Evolutionary conservation across 1,140 invertebrate species (phyloP), one percentile per base, ranked within the genome.

Genomic region (Dendrolimus kikuchii): DNA sequence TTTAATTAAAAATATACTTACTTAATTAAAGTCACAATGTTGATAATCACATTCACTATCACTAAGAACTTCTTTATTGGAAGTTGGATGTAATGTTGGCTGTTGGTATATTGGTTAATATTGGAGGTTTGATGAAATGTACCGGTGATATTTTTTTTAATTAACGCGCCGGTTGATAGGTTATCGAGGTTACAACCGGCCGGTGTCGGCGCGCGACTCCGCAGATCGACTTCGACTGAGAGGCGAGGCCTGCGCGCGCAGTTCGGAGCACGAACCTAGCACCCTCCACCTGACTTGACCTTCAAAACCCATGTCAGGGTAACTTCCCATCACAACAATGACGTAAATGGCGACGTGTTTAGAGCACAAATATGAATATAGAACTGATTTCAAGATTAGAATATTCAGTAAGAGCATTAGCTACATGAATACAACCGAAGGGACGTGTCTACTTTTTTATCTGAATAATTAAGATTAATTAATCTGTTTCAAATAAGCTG

Each of bases 171-270:
- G 45, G 52, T 50, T 43, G 42, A n/a, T 5, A 38, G 8, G n/a
- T 6, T 46, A 8, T 37, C 50, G 43, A n/a, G 55, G 41, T 48
- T 53, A 42, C 56, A 57, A 23, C 55, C 59, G 59, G 63, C 66
- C 63, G 53, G 60, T 71, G 51, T 38, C 71, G 66, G 59, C 66
- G 64, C 66, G 65, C 74, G 68, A 61, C 64, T 68, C 66, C 68
- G 58, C 65, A 63, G 68, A 82, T 86, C 78, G 82, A 86, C 82
- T 85, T 75, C 71, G 51, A 57, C 69, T 49, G 48, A 51, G 43
- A 51, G 40, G 64, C 60, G 59, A 52, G 53, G 57, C 51, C 51
- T 71, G 71, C 71, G 81, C 77, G 77, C 79, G 76, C 74, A 72
- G 54, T 58, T 40, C 49, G 41, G 23, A 44, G 43, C 23, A 23